Conservation (phyloP, 2,797 vertebrate species). For the Notolabrus celidotus region DNA sequence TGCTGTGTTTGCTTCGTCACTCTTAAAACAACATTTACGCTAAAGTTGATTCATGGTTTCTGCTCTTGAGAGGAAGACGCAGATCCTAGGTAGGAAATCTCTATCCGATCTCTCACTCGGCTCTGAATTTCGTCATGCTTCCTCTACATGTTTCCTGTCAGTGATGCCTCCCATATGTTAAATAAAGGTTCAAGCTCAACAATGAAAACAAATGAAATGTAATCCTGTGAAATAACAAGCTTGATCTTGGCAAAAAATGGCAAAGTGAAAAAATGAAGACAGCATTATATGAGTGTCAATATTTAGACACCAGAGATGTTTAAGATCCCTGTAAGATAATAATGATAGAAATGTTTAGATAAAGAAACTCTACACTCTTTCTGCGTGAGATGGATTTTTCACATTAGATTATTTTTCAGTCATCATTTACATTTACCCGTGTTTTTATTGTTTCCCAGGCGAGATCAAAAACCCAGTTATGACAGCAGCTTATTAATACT, state of each 20-base stretch:
- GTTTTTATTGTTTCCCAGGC: slow-evolving; percentile 24
- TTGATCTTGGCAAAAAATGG: slow-evolving; percentile 24
- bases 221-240: slow-evolving; percentile 46
- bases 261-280: slow-evolving; percentile 4
- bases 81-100: slow-evolving; percentile 29
- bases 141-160: slow-evolving; percentile 57
- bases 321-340: slow-evolving; percentile 30
- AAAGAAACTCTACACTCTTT: slow-evolving; percentile 27
- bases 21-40: slow-evolving; percentile 1
- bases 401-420: not conserved
- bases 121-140: slow-evolving; percentile 67
- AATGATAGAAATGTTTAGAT: slow-evolving; percentile 39
- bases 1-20: slow-evolving; percentile 40
- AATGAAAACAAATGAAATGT: slow-evolving; percentile 41
- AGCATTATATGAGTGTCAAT: slow-evolving; percentile 31
- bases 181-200: slow-evolving; percentile 34
- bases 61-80: slow-evolving; percentile 13
- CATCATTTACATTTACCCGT: not conserved
- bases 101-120: slow-evolving; percentile 58
- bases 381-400: slow-evolving; percentile 13
- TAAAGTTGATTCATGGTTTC: slow-evolving; percentile 67
- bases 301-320: slow-evolving; percentile 45
- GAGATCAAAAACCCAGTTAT: slow-evolving; percentile 2
- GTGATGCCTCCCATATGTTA: slow-evolving; percentile 39
- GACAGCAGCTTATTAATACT: slow-evolving; percentile 12